phyloP scores from a whole-genome alignment of 2,113 vertebrate genomes.

The Nansenia antarctica region DNA sequence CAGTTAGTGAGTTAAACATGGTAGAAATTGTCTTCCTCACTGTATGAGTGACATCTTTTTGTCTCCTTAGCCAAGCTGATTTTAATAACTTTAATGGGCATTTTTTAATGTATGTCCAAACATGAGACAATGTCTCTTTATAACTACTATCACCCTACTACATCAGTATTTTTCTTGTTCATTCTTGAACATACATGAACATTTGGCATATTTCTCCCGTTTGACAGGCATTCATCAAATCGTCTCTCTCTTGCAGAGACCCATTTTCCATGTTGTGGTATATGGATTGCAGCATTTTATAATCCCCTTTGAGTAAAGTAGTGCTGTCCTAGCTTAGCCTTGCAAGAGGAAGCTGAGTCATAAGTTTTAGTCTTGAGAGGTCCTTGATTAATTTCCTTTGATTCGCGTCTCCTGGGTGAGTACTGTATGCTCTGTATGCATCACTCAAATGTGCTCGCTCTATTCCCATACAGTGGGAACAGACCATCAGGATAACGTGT shows the following conservation, averaged over 20 bases:
- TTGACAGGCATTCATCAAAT: conserved; percentile 17
- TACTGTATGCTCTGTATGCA: conserved; percentile 18
- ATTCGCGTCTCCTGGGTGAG: conserved; percentile 8
- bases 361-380: conserved; percentile 42
- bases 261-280: conserved; percentile 20
- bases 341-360: conserved; percentile 39
- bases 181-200: neutral
- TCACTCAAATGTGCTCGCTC: neutral
- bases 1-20: too few species aligned
- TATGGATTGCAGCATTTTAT: conserved; percentile 40
- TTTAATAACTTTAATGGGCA: too few species aligned
- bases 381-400: conserved; percentile 34
- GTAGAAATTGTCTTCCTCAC: too few species aligned
- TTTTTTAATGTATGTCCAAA: too few species aligned
- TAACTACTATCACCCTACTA: too few species aligned
- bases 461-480: neutral
- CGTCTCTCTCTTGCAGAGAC: conserved; percentile 11
- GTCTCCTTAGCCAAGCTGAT: too few species aligned
- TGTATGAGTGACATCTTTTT: too few species aligned
- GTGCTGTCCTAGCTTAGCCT: conserved; percentile 27
- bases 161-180: neutral
- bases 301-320: conserved; percentile 23
- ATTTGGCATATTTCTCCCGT: neutral
- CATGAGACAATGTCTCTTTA: too few species aligned
- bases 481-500: neutral